Percentiles rank a stretch among this genome's conserved stretches.
phyloP scores from a whole-genome alignment of 2,888 invertebrate genomes.

The Imbricaverruca yamaguchii region DNA sequence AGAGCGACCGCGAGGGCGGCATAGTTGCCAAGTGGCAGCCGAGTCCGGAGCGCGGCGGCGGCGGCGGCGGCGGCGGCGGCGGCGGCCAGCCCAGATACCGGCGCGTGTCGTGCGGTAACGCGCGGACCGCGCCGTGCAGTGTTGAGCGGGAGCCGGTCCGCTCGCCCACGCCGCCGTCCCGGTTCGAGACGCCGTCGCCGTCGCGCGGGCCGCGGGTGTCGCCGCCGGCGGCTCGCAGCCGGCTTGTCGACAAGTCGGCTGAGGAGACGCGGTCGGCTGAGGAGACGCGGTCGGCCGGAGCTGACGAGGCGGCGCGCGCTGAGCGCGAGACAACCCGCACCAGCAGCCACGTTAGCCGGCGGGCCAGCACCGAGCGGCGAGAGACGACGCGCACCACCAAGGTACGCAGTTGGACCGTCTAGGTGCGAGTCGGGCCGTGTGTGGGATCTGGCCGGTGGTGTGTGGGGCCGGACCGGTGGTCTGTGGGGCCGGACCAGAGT shows the following conservation, averaged over 20 bases:
- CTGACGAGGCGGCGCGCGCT: not conserved
- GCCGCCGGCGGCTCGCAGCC: not conserved
- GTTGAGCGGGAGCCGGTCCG: not conserved
- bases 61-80: conserved; percentile 29
- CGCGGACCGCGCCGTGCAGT: not conserved
- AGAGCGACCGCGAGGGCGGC: conserved; percentile 56
- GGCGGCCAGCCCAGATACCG: conserved; percentile 28
- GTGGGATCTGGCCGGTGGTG: too few relatives aligned
- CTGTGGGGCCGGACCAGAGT: too few relatives aligned
- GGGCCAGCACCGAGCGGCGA: not conserved
- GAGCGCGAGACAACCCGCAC: not conserved
- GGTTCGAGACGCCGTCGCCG: conserved; percentile 30
- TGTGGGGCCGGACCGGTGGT: too few relatives aligned
- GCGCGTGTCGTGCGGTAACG: not conserved
- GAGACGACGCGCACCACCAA: not conserved
- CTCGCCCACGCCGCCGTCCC: conserved; percentile 32
- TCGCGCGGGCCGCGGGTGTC: conserved; percentile 28
- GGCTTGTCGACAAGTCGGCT: not conserved
- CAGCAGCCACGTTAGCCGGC: not conserved
- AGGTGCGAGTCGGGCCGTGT: too few relatives aligned
- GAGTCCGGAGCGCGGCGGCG: too few relatives aligned
- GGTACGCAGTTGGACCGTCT: not conserved
- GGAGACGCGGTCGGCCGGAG: not conserved
- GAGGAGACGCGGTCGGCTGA: not conserved
- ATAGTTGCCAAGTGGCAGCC: conserved; percentile 57